Evolutionary conservation across 2,888 invertebrate genomes (phyloP).

Genomic region (Dusona sp.): DNA sequence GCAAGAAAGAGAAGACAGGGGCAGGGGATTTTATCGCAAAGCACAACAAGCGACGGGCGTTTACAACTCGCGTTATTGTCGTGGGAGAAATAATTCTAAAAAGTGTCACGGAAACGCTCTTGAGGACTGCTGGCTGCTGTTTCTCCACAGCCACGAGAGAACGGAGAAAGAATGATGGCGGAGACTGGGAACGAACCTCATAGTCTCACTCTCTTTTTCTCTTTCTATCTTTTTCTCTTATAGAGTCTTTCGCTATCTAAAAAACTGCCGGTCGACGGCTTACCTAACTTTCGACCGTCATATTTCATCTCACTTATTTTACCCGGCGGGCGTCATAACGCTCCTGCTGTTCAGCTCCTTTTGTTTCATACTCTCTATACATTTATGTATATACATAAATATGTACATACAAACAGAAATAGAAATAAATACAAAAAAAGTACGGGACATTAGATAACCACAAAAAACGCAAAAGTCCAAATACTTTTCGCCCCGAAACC

Average conservation of each 20-base stretch:
- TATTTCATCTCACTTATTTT: slow-evolving; percentile 75
- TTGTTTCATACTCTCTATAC: slow-evolving; percentile 68
- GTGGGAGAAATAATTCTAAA: slow-evolving; percentile 67
- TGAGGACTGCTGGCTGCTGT: slow-evolving; percentile 63
- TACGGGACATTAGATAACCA: slow-evolving; percentile 74
- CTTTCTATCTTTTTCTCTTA: slow-evolving; percentile 29
- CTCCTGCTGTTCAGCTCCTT: slow-evolving; percentile 65
- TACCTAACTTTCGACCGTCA: slow-evolving; percentile 75
- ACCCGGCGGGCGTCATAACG: slow-evolving; percentile 70
- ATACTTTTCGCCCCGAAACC: slow-evolving; percentile 14
- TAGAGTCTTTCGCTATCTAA: slow-evolving; percentile 58
- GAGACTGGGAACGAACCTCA: slow-evolving; percentile 28
- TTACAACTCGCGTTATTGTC: slow-evolving; percentile 69
- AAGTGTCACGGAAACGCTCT: slow-evolving; percentile 68
- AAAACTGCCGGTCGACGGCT: slow-evolving; percentile 75
- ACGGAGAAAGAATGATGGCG: slow-evolving; percentile 27
- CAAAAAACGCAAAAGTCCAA: slow-evolving; percentile 36
- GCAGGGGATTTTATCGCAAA: slow-evolving; percentile 47
- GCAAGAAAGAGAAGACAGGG: slow-evolving; percentile 29
- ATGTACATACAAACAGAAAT: slow-evolving; percentile 20
- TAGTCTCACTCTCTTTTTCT: slow-evolving; percentile 31
- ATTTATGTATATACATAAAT: slow-evolving; percentile 24
- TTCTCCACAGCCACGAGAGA: slow-evolving; percentile 34
- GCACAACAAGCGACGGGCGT: slow-evolving; percentile 65
- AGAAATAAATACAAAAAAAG: slow-evolving; percentile 52